Base-by-base conservation (phyloP, 2,797 vertebrate genomes). In the Graptemys geographica region DNA sequence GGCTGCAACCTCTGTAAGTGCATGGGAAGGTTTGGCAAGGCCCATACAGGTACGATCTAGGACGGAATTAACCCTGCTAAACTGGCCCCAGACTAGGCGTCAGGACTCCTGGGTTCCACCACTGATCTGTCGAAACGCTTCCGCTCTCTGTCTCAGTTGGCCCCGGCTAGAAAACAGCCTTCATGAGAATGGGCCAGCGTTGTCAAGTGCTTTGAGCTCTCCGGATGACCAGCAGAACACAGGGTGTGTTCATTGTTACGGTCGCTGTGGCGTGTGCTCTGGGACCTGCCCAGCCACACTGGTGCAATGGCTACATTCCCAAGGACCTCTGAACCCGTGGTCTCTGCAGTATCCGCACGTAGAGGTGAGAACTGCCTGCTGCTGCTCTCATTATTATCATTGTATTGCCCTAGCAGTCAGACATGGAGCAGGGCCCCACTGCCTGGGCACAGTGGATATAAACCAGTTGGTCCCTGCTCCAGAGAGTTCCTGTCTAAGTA, bases 331-430 rank as follows among this genome's bases (percentile, higher is more conserved):
- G 37, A 23, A 25, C 23, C 21, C 5, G 8, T n/a, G 21, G 10
- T 74, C 41, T 18, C 11, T 44, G 37, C 37, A 3, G 7, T 13
- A 12, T 11, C 5, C 23, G 0, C 11, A 27, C 2, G 37, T 4
- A 25, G 72, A 74, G 10, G 37, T 12, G 21, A 72, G 37, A 72
- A 10, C 37, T 74, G 21, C 69, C n/a, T 11, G 21, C 21, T 8
- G 31, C 59, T 8, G 59, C 1, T 2, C 59, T 25, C 37, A 44
- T 11, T 3, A 6, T 41, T 23, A 21, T 13, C 41, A 44, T 13
- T 25, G 11, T 27, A 23, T 44, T 44, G 21, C 72, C 41, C 21
- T 25, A 41, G 37, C 23, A 23, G 5, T 11, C 6, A 74, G 72
- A 11, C 37, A 25, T 7, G 25, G 41, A 6, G 37, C 72, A 15